Percentiles rank a stretch among this genome's conserved stretches.
Evolutionary conservation across 2,888 invertebrate genomes (phyloP).

Genomic region (Phaedon cochleariae): DNA sequence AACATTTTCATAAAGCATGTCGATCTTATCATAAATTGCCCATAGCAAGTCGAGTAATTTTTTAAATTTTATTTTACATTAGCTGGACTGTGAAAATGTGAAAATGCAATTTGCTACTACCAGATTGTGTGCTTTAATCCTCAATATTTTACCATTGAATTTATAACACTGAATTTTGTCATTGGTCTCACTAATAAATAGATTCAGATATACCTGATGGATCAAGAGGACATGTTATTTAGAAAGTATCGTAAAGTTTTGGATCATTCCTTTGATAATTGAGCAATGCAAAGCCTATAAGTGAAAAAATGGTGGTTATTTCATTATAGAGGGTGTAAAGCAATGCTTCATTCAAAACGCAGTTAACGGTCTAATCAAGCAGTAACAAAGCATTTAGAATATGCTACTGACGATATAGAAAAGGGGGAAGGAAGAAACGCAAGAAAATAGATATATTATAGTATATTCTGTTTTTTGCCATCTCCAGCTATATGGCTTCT

Average conservation of each 20-base stretch:
- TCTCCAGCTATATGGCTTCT: slow-evolving; percentile 31
- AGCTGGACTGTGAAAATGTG: not conserved
- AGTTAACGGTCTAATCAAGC: slow-evolving; percentile 44
- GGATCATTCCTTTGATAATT: not conserved
- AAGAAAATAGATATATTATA: slow-evolving; percentile 33
- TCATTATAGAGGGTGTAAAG: slow-evolving; percentile 36
- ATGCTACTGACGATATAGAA: slow-evolving; percentile 57
- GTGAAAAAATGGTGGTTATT: slow-evolving; percentile 20
- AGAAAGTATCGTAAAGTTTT: not conserved
- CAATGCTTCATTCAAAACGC: slow-evolving; percentile 43
- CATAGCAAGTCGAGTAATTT: too few species aligned
- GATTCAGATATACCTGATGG: not conserved
- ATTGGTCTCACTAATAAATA: not conserved
- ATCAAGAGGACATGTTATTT: not conserved
- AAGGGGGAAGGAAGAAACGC: slow-evolving; percentile 41
- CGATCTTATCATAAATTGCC: too few species aligned
- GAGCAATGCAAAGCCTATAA: slow-evolving; percentile 29
- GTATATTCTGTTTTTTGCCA: slow-evolving; percentile 33
- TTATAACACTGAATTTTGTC: not conserved
- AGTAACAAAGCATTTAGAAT: slow-evolving; percentile 47
- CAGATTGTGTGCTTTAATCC: not conserved
- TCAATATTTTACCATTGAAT: not conserved
- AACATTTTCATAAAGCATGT: too few species aligned
- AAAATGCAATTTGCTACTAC: not conserved
- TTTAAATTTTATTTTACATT: too few species aligned